phyloP scores from a whole-genome alignment of 1,140 invertebrate species.

The Drosophila lacteicornis region DNA sequence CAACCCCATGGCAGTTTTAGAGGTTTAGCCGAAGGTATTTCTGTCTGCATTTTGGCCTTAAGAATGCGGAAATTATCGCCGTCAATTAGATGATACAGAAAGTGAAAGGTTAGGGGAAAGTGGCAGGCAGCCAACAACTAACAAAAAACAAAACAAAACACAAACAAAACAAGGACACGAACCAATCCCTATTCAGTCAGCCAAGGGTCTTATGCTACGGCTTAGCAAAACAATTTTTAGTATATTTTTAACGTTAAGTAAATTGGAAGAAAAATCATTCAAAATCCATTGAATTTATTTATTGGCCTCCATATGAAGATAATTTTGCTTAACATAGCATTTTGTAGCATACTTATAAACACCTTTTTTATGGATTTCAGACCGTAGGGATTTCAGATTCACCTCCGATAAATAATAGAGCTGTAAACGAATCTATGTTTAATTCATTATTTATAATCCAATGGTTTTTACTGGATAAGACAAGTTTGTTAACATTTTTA shows the following conservation, averaged over 20 bases:
- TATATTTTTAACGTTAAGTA: background rate
- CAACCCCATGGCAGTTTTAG: constrained; percentile 33
- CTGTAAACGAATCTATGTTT: too few relatives aligned
- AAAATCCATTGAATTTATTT: too few relatives aligned
- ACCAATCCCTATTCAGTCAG: background rate
- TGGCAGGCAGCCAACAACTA: background rate
- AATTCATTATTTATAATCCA: too few relatives aligned
- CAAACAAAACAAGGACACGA: constrained; percentile 12
- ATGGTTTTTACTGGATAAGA: too few relatives aligned
- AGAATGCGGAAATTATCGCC: constrained; percentile 50
- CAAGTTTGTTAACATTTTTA: too few relatives aligned
- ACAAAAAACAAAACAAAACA: background rate
- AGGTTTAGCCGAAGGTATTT: constrained; percentile 54
- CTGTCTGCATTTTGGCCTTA: constrained; percentile 32
- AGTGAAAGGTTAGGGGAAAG: constrained; percentile 34
- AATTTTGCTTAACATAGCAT: too few relatives aligned
- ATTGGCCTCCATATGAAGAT: too few relatives aligned
- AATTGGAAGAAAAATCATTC: background rate
- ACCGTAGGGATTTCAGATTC: too few relatives aligned
- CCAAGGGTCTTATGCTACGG: background rate
- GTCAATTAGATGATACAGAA: constrained; percentile 50
- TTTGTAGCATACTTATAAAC: too few relatives aligned
- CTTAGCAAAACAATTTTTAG: background rate
- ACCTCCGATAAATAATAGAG: too few relatives aligned
- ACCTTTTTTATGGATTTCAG: too few relatives aligned